Percentiles rank a stretch among this genome's conserved stretches.
phyloP scores from a whole-genome alignment of 2,113 vertebrate species.

The Cyprinus carpio region DNA sequence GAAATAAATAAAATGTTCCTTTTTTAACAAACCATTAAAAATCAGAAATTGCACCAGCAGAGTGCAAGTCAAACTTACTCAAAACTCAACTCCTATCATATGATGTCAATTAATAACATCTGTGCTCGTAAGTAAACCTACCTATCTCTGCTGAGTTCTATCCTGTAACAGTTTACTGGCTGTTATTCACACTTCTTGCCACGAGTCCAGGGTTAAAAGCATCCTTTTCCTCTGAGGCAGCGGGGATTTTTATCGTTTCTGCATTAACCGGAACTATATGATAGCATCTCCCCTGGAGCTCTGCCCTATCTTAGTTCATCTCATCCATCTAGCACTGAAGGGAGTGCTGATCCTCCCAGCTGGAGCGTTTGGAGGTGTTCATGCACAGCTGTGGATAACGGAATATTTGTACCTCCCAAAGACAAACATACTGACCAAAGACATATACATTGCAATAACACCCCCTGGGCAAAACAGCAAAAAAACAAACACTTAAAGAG shows the following conservation, averaged over 20 bases:
- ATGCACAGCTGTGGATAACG: constrained; percentile 24
- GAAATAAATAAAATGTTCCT: background rate
- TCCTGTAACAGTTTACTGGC: background rate
- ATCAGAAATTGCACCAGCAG: background rate
- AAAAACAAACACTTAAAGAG: background rate
- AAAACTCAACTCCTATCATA: background rate
- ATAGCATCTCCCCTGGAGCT: constrained; percentile 20
- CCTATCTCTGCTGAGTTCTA: background rate
- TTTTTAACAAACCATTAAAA: background rate
- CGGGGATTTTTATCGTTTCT: constrained; percentile 17
- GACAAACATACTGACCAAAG: constrained; percentile 31
- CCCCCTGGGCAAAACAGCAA: background rate
- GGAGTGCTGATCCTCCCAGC: constrained; percentile 10
- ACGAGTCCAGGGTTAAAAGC: background rate
- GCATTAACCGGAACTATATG: constrained; percentile 4
- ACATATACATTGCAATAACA: background rate
- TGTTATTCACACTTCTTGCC: constrained; percentile 7
- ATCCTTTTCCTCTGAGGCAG: background rate
- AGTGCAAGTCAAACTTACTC: background rate
- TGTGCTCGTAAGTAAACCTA: constrained; percentile 24
- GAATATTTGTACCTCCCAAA: constrained; percentile 15
- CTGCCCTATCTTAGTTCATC: constrained; percentile 18
- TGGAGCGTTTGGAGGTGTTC: constrained; percentile 24
- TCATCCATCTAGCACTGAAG: constrained; percentile 26
- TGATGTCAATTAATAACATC: constrained; percentile 12